Percentiles rank a stretch among this genome's conserved stretches.
Conservation (phyloP, 2,888 invertebrate genomes). For the Crepidodera aurea region DNA sequence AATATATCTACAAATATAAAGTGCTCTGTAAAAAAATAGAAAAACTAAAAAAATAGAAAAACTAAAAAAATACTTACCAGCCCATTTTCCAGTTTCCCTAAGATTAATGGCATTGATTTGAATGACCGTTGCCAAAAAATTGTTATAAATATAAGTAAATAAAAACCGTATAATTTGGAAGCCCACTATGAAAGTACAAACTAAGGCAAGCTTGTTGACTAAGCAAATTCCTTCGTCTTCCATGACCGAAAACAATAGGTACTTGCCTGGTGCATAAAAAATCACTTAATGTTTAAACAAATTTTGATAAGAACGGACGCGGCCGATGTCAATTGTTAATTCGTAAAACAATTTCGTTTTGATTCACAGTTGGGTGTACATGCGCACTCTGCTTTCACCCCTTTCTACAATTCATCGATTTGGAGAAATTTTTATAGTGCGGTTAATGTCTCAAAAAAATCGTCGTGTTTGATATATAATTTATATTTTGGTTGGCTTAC, state of each 20-base stretch:
- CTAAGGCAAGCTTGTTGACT: slow-evolving; percentile 64
- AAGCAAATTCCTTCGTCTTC: slow-evolving; percentile 44
- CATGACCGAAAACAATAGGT: slow-evolving; percentile 27
- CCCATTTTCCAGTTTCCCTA: slow-evolving; percentile 79
- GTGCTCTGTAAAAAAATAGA: too few species aligned
- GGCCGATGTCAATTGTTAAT: slow-evolving; percentile 26
- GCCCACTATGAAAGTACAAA: slow-evolving; percentile 59
- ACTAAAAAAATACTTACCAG: slow-evolving; percentile 67
- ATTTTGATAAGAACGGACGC: slow-evolving; percentile 22
- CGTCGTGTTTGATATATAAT: neutral
- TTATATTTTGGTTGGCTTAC: too few species aligned
- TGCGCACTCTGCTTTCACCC: slow-evolving; percentile 47
- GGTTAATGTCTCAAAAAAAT: slow-evolving; percentile 12
- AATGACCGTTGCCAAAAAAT: slow-evolving; percentile 66
- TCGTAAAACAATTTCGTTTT: slow-evolving; percentile 35
- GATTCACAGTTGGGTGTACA: slow-evolving; percentile 26
- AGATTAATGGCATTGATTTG: slow-evolving; percentile 65
- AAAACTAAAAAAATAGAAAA: too few species aligned
- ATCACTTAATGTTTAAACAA: slow-evolving; percentile 18
- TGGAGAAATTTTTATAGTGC: slow-evolving; percentile 36
- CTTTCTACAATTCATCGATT: slow-evolving; percentile 44
- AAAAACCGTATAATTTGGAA: slow-evolving; percentile 65
- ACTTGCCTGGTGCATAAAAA: slow-evolving; percentile 5
- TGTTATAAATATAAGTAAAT: slow-evolving; percentile 58
- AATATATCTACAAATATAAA: too few species aligned